Conservation (phyloP, 2,888 invertebrate genomes). For the Melanchra persicariae region DNA sequence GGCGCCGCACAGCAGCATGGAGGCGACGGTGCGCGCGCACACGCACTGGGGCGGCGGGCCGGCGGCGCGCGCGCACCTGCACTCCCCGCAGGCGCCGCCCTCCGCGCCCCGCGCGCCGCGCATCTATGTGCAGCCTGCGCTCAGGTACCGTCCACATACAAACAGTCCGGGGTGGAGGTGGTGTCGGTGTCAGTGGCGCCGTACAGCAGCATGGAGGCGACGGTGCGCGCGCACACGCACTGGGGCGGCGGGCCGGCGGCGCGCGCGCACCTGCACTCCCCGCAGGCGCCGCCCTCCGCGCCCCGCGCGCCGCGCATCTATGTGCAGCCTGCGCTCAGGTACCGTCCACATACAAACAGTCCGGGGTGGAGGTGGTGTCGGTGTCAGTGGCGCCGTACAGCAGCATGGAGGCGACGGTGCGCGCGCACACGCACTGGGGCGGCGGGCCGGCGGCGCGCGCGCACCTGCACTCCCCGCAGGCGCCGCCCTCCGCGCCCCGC, state of each 20-base stretch:
- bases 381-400: slow-evolving; percentile 92
- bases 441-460: slow-evolving; percentile 92
- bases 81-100: slow-evolving; percentile 96
- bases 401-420: slow-evolving; percentile 93
- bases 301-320: slow-evolving; percentile 94
- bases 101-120: slow-evolving; percentile 93
- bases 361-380: slow-evolving; percentile 87
- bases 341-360: not conserved
- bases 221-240: slow-evolving; percentile 95
- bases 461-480: slow-evolving; percentile 94
- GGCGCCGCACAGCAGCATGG: slow-evolving; percentile 93
- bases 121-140: slow-evolving; percentile 91
- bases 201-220: slow-evolving; percentile 93
- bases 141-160: slow-evolving; percentile 60
- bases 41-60: slow-evolving; percentile 96
- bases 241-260: slow-evolving; percentile 95
- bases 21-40: slow-evolving; percentile 94
- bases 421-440: slow-evolving; percentile 96
- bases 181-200: slow-evolving; percentile 89
- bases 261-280: slow-evolving; percentile 92
- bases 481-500: slow-evolving; percentile 94
- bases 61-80: slow-evolving; percentile 91
- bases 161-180: slow-evolving; percentile 86
- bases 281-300: slow-evolving; percentile 94
- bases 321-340: slow-evolving; percentile 84